These are phyloP conservation scores for Drosophila lutescens DNA, from an alignment of 2,888 invertebrate genomes.

Conservation along the genomic window DNA sequence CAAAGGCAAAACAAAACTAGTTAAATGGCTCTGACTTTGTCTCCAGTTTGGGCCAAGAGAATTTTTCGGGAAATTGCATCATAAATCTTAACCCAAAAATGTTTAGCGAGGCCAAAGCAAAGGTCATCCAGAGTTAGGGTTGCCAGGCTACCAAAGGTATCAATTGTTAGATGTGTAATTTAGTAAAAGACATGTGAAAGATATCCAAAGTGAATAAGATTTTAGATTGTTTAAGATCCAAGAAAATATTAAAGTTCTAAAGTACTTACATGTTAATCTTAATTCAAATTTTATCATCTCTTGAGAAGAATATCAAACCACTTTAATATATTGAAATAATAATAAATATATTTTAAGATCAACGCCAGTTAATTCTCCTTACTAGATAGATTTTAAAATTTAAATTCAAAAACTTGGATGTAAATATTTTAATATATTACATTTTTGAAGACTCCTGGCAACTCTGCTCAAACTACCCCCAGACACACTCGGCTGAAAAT, in stretches of 20 bases:
- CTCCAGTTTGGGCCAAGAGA: conserved; percentile 38
- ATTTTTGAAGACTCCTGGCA: conserved; percentile 4
- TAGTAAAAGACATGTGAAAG: background rate
- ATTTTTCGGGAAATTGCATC: conserved; percentile 72
- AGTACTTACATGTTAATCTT: too few relatives aligned
- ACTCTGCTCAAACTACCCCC: conserved; percentile 32
- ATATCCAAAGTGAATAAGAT: background rate
- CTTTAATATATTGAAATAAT: too few relatives aligned
- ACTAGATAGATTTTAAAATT: too few relatives aligned
- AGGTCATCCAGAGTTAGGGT: conserved; percentile 49
- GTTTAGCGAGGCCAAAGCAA: conserved; percentile 43
- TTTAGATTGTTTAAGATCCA: background rate
- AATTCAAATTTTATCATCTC: too few relatives aligned
- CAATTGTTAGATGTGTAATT: background rate
- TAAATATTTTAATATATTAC: background rate
- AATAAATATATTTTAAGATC: too few relatives aligned
- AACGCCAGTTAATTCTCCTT: too few relatives aligned
- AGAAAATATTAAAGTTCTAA: background rate
- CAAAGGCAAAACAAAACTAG: conserved; percentile 57
- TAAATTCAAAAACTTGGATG: too few relatives aligned
- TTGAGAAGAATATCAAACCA: too few relatives aligned
- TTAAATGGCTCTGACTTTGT: conserved; percentile 39
- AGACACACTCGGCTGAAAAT: conserved; percentile 13
- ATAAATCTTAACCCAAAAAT: conserved; percentile 75
- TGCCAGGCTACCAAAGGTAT: conserved; percentile 1